These are phyloP conservation scores for Hozukius guyotensis DNA, from an alignment of 2,797 vertebrate genomes.

Conservation along the genomic window DNA sequence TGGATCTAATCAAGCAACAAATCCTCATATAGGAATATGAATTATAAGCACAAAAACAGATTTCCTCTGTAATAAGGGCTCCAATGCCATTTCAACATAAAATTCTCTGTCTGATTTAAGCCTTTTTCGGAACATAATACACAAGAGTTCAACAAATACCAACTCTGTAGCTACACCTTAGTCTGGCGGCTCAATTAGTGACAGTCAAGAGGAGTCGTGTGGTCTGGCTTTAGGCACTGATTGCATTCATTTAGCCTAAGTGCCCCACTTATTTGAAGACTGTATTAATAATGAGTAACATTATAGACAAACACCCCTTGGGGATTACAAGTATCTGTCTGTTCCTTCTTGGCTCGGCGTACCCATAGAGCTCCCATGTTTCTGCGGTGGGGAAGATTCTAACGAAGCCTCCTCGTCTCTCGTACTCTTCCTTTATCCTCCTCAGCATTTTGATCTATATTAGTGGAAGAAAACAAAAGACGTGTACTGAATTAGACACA, in stretches of 20 bases:
- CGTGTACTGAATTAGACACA: not conserved
- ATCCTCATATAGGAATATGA: conserved; percentile 58
- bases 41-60: conserved; percentile 59
- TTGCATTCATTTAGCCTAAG: conserved; percentile 11
- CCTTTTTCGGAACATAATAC: conserved; percentile 17
- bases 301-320: not conserved
- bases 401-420: conserved; percentile 93
- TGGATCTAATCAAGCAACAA: conserved; percentile 66
- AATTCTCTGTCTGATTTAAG: conserved; percentile 5
- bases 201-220: conserved; percentile 11
- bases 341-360: conserved; percentile 59
- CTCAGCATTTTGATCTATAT: conserved; percentile 90
- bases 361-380: conserved; percentile 96
- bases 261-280: conserved; percentile 13
- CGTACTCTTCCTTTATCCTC: conserved; percentile 91
- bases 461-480: conserved; percentile 11
- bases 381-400: conserved; percentile 93
- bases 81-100: conserved; percentile 37
- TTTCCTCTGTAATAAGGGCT: conserved; percentile 44
- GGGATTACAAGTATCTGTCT: conserved; percentile 20
- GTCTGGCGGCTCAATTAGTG: conserved; percentile 19
- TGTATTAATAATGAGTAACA: conserved; percentile 17
- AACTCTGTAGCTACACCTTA: conserved; percentile 8
- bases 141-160: conserved; percentile 18
- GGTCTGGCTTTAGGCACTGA: conserved; percentile 12